Conservation (phyloP, 2,797 vertebrate genomes). For the Chaunax sp. region DNA sequence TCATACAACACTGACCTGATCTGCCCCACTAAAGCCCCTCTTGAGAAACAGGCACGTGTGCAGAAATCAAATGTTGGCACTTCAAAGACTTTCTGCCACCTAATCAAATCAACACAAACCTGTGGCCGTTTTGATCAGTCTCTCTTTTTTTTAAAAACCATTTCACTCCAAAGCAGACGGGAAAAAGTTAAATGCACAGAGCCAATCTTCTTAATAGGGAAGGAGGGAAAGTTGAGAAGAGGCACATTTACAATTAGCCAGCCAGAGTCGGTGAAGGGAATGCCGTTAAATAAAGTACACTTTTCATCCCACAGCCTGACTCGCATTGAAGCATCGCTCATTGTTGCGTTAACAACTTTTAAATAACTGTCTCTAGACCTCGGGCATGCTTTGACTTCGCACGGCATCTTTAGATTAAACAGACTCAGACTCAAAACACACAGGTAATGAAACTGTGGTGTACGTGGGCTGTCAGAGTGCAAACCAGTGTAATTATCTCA, state of each 20-base stretch:
- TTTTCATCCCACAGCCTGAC: constrained; percentile 26
- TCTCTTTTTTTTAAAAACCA: constrained; percentile 18
- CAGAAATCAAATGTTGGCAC: constrained; percentile 53
- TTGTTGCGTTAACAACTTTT: constrained; percentile 41
- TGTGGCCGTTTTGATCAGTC: constrained; percentile 27
- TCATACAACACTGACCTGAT: constrained; percentile 22
- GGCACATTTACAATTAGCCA: constrained; percentile 64
- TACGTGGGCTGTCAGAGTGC: constrained; percentile 5
- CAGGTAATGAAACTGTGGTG: constrained; percentile 15
- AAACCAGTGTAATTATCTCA: constrained; percentile 31
- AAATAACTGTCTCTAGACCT: constrained; percentile 48
- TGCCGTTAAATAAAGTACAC: constrained; percentile 27
- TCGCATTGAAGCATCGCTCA: constrained; percentile 35
- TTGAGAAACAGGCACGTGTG: constrained; percentile 26
- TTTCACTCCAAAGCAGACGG: constrained; percentile 53
- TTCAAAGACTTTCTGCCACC: constrained; percentile 60
- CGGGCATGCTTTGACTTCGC: constrained; percentile 47
- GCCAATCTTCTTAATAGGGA: constrained; percentile 64
- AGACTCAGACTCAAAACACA: constrained; percentile 1
- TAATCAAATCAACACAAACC: constrained; percentile 54
- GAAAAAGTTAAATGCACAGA: constrained; percentile 63
- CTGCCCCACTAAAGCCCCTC: constrained; percentile 34
- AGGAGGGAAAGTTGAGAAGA: constrained; percentile 45
- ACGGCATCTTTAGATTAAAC: constrained; percentile 42
- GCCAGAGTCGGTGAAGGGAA: constrained; percentile 35